Base-by-base conservation (phyloP, 2,113 vertebrate species). In the Tricholaema leucomelas region DNA sequence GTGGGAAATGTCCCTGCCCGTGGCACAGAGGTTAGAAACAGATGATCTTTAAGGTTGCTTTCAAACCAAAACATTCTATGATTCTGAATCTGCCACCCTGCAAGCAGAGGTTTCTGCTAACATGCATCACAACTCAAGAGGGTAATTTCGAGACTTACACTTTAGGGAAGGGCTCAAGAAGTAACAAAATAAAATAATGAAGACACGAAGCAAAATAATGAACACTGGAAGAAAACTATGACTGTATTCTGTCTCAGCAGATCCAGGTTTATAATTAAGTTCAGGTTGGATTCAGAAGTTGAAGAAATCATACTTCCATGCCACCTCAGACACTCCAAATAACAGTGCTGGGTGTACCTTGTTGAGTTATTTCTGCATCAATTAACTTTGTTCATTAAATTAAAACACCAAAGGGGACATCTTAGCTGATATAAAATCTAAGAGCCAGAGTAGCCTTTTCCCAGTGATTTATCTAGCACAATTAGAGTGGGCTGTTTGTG, bases 351-450 rank as follows among this genome's bases (percentile, higher is more conserved):
- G 52, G 63, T 73, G 25, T 52, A 88, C 48, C 23, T 59, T 91
- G 42, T 91, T 66, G 94, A 91, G 52, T 30, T 61, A 50, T 82
- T 95, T 90, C 74, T 81, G 70, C 69, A 92, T 87, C 74, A 96
- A 95, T 90, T 97, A 92, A 93, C 40, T 59, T 56, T 11, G 59
- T 95, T 72, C 61, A 88, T 90, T 95, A 94, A 93, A 94, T 91
- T 94, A 88, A 95, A 95, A 66, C 40, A 82, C 93, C 59, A 63
- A 91, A 81, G 75, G 63, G 65, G 88, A 88, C 76, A 86, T 85
- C 52, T 88, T 88, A 82, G 52, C 63, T 73, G 55, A 81, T 63
- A 56, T 38, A 92, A 93, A 91, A 85, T 54, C 76, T 65, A 71
- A 77, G 33, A 92, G 86, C 7, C 14, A 58, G 60, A 77, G 52